Percentiles rank a stretch among this genome's conserved stretches.
Conservation (phyloP, 2,888 invertebrate species). For the Diarsia brunnea region DNA sequence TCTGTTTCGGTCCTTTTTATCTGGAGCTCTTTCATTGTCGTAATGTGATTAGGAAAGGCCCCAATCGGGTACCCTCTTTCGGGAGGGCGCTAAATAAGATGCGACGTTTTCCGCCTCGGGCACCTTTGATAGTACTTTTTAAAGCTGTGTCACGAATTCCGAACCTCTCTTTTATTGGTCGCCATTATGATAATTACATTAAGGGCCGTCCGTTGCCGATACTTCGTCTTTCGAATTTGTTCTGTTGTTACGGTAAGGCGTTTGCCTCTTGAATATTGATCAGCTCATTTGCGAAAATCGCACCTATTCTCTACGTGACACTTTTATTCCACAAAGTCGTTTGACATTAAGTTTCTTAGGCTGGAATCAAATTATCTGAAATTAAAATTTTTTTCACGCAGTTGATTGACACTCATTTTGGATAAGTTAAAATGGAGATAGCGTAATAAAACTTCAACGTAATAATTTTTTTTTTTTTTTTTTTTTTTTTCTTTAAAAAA, state of each 20-base stretch:
- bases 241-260: conserved; percentile 88
- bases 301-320: conserved; percentile 89
- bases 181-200: conserved; percentile 90
- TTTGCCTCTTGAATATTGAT: conserved; percentile 88
- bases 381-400: conserved; percentile 76
- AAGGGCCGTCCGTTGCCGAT: conserved; percentile 87
- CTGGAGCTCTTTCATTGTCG: conserved; percentile 85
- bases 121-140: conserved; percentile 90
- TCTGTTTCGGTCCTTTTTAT: conserved; percentile 87
- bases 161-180: conserved; percentile 90
- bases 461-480: too few species aligned
- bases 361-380: conserved; percentile 74
- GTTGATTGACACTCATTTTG: conserved; percentile 64
- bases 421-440: conserved; percentile 52
- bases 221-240: conserved; percentile 89
- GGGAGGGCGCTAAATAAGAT: conserved; percentile 89
- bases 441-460: conserved; percentile 37
- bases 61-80: conserved; percentile 81
- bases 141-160: conserved; percentile 89
- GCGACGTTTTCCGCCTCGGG: conserved; percentile 89
- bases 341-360: conserved; percentile 69
- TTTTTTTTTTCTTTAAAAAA: too few species aligned
- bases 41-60: conserved; percentile 88
- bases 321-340: conserved; percentile 79
- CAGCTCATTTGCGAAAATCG: conserved; percentile 88